Base-by-base conservation (phyloP, 2,888 invertebrate genomes). In the Spilarctia lutea region DNA sequence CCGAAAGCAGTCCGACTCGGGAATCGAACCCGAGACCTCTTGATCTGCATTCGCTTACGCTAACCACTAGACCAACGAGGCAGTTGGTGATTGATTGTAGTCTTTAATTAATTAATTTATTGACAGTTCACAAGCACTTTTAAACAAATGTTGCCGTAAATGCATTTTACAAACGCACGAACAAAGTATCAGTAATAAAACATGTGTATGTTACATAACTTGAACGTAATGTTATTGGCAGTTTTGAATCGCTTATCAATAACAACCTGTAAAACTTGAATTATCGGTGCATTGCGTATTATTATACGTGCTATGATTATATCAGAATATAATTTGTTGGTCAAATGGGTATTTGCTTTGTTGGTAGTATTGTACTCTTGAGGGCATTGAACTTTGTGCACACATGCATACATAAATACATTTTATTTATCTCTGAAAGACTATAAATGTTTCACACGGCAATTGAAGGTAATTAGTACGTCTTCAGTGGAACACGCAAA, bases 261-360 rank as follows among this genome's bases (percentile, higher is more conserved):
- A 52, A 16, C 16, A 63, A 65, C 39, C 39, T 30, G 69, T 39
- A 30, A 39, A 66, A 74, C 74, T 66, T 30, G 69, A 52, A 35
- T 69, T 18, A 13, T 24, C 27, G 20, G 20, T 48, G 35, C 24
- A 52, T 69, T 52, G 65, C 39, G 45, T 63, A 35, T 42, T 27
- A n/a, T 42, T 3, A 27, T 24, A 56, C 48, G 27, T 66, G 48
- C 27, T 45, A n/a, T n/a, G 68, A 33, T 30, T 30, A 35, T 16
- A 60, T 39, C 68, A 68, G n/a, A 1, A 33, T 1, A 45, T 27
- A n/a, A 27, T 10, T 68, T 20, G 18, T 33, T 65, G 13, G n/a
- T 27, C 3, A 65, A n/a, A 8, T 33, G 65, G 18, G 45, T 45
- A 45, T 45, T 39, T 39, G 33, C 33, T 13, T 68, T 68, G 1